These are phyloP conservation scores for Platichthys flesus DNA, from an alignment of 2,113 vertebrate genomes.

Conservation along the genomic window DNA sequence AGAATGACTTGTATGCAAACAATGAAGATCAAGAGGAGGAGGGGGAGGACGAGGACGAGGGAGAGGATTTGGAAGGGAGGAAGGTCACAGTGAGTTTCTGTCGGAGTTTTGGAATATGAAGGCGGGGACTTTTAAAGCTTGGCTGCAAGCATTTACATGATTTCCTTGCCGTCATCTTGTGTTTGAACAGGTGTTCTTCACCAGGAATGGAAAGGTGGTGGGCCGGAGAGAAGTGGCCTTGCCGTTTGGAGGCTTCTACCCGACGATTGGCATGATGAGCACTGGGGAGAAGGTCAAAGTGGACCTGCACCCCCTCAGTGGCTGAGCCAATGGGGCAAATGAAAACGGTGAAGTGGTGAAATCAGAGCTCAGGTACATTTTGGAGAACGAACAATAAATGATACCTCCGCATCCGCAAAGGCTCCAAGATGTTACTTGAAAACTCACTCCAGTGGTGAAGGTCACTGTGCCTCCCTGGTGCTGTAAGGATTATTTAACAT, in stretches of 20 bases:
- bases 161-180: constrained; percentile 26
- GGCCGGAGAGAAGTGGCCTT: constrained; percentile 87
- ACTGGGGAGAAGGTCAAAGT: constrained; percentile 90
- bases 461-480: constrained; percentile 15
- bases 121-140: too few relatives aligned
- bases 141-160: background rate
- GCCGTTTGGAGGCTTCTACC: constrained; percentile 87
- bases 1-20: constrained; percentile 87
- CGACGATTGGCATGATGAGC: constrained; percentile 93
- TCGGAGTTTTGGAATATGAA: background rate
- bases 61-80: constrained; percentile 85
- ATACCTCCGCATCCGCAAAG: constrained; percentile 19
- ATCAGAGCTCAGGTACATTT: constrained; percentile 24
- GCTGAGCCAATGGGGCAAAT: constrained; percentile 70
- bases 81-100: constrained; percentile 87
- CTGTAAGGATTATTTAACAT: constrained; percentile 31
- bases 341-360: constrained; percentile 1
- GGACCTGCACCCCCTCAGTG: constrained; percentile 90
- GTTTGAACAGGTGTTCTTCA: constrained; percentile 89
- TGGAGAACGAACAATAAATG: constrained; percentile 12
- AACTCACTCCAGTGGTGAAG: constrained; percentile 21
- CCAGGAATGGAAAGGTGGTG: constrained; percentile 90
- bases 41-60: constrained; percentile 76
- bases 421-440: constrained; percentile 42
- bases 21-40: constrained; percentile 79